Conservation (phyloP, 2,888 invertebrate species). For the Chrysopilus asiliformis region DNA sequence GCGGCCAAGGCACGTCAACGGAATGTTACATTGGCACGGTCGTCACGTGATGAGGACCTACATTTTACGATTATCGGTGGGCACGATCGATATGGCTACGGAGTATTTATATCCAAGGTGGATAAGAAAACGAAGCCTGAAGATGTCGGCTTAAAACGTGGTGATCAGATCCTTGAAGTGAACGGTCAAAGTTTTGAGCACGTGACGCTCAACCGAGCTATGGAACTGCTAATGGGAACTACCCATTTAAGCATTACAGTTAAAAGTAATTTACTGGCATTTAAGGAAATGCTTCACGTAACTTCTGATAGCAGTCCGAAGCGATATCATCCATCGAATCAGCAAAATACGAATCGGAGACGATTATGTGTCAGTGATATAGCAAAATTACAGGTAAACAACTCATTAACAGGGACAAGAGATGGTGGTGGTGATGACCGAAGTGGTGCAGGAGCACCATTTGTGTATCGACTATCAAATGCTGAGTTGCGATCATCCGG, state of each 20-base stretch:
- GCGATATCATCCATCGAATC: constrained; percentile 45
- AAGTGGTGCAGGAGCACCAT: constrained; percentile 37
- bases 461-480: constrained; percentile 58
- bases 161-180: constrained; percentile 95
- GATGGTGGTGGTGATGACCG: constrained; percentile 27
- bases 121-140: constrained; percentile 89
- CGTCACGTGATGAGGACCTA: constrained; percentile 83
- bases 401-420: no score
- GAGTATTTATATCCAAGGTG: constrained; percentile 90
- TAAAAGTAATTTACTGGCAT: constrained; percentile 88
- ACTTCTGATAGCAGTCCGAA: constrained; percentile 73
- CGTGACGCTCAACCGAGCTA: constrained; percentile 78
- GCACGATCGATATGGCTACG: constrained; percentile 77
- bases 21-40: constrained; percentile 80
- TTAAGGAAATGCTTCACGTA: constrained; percentile 49
- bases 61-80: constrained; percentile 92
- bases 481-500: constrained; percentile 44
- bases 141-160: constrained; percentile 89
- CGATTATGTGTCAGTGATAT: constrained; percentile 44
- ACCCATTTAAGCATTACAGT: constrained; percentile 95
- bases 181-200: constrained; percentile 95
- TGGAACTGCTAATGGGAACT: constrained; percentile 84
- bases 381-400: constrained; percentile 45
- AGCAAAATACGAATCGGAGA: constrained; percentile 38
- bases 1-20: constrained; percentile 91